Conservation (phyloP, 1,140 invertebrate genomes). For the Apis mellifera region Amel_HAv3.1 CM009936.2:6583501-6584000, state of each 20-base stretch:
- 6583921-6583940: too few relatives aligned
- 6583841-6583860: background rate
- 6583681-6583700: background rate
- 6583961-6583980: too few relatives aligned
- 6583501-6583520: background rate
- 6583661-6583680: background rate
- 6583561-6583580: background rate
- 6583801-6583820: background rate
- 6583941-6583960: too few relatives aligned
- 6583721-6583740: background rate
- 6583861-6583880: slow-evolving; percentile 6
- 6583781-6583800: background rate
- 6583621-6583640: slow-evolving; percentile 47
- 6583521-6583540: slow-evolving; percentile 46
- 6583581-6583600: background rate
- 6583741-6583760: too few relatives aligned
- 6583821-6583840: slow-evolving; percentile 2
- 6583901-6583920: too few relatives aligned
- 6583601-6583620: slow-evolving; percentile 44
- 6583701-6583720: background rate
- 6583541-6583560: slow-evolving; percentile 26
- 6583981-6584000: too few relatives aligned
- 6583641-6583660: background rate
- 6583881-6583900: background rate
- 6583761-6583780: too few relatives aligned